Conservation (phyloP, 2,113 vertebrate species). For the Pteropus alecto region DNA sequence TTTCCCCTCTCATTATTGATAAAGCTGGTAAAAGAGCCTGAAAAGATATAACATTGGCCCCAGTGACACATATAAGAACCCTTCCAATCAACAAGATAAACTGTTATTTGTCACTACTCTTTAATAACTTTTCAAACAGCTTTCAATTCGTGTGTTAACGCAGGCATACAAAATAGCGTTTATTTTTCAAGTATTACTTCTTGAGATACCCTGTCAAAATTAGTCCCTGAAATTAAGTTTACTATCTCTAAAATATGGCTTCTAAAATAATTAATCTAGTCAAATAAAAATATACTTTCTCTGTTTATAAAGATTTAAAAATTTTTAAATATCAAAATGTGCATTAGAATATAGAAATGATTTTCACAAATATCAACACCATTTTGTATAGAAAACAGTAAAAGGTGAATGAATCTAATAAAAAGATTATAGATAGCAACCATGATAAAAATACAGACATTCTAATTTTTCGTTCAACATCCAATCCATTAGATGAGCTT, state of each 20-base stretch:
- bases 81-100: not conserved
- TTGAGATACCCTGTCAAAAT: slow-evolving; percentile 54
- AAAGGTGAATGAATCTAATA: not conserved
- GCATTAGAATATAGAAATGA: not conserved
- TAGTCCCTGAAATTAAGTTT: slow-evolving; percentile 34
- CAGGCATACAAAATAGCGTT: not conserved
- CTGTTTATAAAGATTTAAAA: not conserved
- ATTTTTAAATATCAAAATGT: not conserved
- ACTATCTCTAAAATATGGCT: not conserved
- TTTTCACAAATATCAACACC: not conserved
- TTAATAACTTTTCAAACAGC: slow-evolving; percentile 33
- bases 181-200: slow-evolving; percentile 55
- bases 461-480: not conserved
- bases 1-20: not conserved
- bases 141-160: slow-evolving; percentile 36
- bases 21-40: slow-evolving; percentile 11
- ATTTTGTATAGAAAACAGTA: not conserved
- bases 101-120: not conserved
- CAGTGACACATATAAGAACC: not conserved
- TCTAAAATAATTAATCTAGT: slow-evolving; percentile 14
- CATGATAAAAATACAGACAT: not conserved
- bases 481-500: not conserved
- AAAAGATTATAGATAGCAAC: not conserved
- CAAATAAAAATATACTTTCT: not conserved
- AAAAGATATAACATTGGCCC: not conserved